Evolutionary conservation across 1,140 invertebrate genomes (phyloP).

Genomic region (Brachionus paranguensis): DNA sequence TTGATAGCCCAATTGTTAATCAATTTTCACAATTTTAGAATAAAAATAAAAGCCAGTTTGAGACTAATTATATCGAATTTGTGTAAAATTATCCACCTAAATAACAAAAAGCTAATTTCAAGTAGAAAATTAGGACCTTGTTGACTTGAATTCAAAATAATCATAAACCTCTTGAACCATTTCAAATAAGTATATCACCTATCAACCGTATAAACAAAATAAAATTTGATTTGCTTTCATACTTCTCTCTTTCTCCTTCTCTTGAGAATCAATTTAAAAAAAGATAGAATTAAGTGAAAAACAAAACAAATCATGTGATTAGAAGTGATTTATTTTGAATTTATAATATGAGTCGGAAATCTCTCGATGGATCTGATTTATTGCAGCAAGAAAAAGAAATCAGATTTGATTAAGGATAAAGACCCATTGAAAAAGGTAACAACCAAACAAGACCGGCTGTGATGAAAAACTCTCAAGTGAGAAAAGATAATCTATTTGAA

Average conservation of each 20-base stretch:
- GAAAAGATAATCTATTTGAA: neutral
- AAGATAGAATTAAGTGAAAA: neutral
- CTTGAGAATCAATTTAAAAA: neutral
- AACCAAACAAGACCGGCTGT: neutral
- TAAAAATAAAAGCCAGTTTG: neutral
- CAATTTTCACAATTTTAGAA: constrained; percentile 1
- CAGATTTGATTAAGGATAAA: neutral
- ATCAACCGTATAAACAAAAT: neutral
- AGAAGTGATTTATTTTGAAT: neutral
- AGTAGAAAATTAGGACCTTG: neutral
- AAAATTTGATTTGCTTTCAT: neutral
- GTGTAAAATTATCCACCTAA: constrained; percentile 5
- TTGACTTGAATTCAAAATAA: neutral
- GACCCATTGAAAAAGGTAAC: neutral
- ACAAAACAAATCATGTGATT: neutral
- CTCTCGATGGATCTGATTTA: neutral
- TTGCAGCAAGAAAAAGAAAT: neutral
- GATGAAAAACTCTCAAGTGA: neutral
- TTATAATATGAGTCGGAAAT: neutral
- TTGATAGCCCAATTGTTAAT: neutral
- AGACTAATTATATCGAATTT: constrained; percentile 9
- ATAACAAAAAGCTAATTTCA: neutral
- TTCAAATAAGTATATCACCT: constrained; percentile 19
- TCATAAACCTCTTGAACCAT: constrained; percentile 4
- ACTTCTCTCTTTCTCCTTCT: neutral